These are phyloP conservation scores for Odontocolon sp. DNA, from an alignment of 2,888 invertebrate species.

Conservation along the genomic window DNA sequence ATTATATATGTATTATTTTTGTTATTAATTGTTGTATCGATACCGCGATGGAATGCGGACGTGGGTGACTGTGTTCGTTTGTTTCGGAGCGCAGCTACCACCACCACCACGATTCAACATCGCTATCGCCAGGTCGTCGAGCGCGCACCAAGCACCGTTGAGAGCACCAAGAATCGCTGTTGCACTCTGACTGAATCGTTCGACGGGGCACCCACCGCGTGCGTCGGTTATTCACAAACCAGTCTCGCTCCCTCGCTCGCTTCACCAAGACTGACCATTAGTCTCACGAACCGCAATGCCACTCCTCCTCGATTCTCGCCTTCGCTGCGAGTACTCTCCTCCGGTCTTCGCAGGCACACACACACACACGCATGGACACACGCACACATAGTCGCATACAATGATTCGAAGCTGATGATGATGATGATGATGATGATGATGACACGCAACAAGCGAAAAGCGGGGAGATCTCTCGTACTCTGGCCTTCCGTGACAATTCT, in stretches of 20 bases:
- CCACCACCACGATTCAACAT: no score
- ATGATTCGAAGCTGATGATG: slow-evolving; percentile 36
- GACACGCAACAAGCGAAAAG: not conserved
- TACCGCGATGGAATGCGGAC: not conserved
- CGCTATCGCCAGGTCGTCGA: not conserved
- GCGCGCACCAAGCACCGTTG: not conserved
- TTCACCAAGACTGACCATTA: slow-evolving; percentile 49
- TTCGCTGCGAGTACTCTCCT: not conserved
- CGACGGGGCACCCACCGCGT: slow-evolving; percentile 41
- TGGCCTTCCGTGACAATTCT: no score
- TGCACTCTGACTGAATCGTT: slow-evolving; percentile 30
- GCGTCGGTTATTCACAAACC: slow-evolving; percentile 15
- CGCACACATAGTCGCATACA: no score
- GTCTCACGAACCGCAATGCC: slow-evolving; percentile 17
- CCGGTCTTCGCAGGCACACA: not conserved
- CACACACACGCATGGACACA: no score
- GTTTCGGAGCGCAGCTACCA: not conserved
- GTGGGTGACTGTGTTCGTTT: not conserved
- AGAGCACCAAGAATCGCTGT: not conserved
- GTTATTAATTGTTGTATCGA: not conserved
- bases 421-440: slow-evolving; percentile 28
- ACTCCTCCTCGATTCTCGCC: slow-evolving; percentile 1
- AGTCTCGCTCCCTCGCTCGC: slow-evolving; percentile 33
- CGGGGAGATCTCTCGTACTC: not conserved
- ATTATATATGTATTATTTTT: not conserved